Evolutionary conservation across 2,113 vertebrate genomes (phyloP).

Genomic region (Ramphastos sulfuratus): DNA sequence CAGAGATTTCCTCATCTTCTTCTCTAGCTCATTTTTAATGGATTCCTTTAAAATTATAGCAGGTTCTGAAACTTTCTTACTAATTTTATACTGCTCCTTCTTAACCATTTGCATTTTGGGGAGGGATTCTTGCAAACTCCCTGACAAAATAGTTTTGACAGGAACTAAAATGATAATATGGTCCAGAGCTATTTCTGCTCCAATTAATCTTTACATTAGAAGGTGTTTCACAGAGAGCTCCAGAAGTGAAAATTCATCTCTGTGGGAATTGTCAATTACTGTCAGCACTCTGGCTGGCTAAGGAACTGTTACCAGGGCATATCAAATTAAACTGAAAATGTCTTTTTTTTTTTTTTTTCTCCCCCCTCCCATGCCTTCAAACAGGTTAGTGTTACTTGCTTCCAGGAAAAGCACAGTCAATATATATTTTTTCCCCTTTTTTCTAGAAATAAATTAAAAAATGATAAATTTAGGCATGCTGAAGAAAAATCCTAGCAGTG

Average conservation of each 20-base stretch:
- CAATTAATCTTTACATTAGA: slow-evolving; percentile 25
- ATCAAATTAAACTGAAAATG: slow-evolving; percentile 25
- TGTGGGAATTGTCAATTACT: slow-evolving; percentile 1
- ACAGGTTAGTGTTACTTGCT: neutral
- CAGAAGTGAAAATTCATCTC: slow-evolving; percentile 29
- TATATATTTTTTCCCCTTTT: neutral
- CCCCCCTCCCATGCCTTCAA: neutral
- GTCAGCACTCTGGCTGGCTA: neutral
- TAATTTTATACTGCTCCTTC: neutral
- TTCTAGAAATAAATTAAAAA: slow-evolving; percentile 1
- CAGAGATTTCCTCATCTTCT: neutral
- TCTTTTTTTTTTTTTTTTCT: neutral
- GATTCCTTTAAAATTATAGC: neutral
- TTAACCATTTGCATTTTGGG: neutral
- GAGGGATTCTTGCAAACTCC: neutral
- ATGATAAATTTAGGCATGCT: neutral
- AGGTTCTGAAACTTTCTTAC: neutral
- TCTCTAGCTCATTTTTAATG: neutral
- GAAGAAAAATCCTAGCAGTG: neutral
- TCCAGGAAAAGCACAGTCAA: neutral
- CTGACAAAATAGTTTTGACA: neutral
- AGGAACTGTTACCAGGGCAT: neutral
- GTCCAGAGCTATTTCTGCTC: slow-evolving; percentile 4
- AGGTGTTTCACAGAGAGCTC: neutral
- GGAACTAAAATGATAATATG: neutral